These are phyloP conservation scores for Chloropsis cyanopogon DNA, from an alignment of 2,113 vertebrate genomes.

Conservation along the genomic window DNA sequence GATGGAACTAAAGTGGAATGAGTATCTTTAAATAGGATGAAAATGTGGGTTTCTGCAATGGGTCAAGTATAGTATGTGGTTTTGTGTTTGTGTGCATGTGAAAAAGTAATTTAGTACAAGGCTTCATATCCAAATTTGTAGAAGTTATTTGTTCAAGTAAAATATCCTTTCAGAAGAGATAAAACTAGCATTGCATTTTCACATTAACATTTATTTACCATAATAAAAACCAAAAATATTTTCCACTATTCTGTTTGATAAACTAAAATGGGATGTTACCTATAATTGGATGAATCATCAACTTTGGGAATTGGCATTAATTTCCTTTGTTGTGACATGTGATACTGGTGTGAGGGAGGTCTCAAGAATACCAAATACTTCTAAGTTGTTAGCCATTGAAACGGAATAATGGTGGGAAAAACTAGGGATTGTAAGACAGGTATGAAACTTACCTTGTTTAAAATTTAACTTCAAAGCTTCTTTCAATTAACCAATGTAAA, in stretches of 20 bases:
- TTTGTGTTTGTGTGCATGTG: not conserved
- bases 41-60: not conserved
- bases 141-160: not conserved
- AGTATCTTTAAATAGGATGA: not conserved
- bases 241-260: not conserved
- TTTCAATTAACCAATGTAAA: not conserved
- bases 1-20: not conserved
- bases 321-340: not conserved
- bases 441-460: not conserved
- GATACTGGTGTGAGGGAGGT: not conserved
- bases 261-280: not conserved
- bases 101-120: not conserved
- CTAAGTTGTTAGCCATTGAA: not conserved
- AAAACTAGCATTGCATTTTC: not conserved
- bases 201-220: not conserved
- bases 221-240: not conserved
- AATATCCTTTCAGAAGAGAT: not conserved
- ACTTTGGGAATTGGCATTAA: not conserved
- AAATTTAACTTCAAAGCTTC: not conserved
- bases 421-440: not conserved
- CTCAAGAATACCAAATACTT: not conserved
- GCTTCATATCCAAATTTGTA: not conserved
- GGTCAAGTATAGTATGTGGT: not conserved
- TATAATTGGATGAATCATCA: not conserved
- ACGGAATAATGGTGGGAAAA: not conserved